Evolutionary conservation across 2,797 vertebrate genomes (phyloP).

Genomic region (Pseudopleuronectes americanus): DNA sequence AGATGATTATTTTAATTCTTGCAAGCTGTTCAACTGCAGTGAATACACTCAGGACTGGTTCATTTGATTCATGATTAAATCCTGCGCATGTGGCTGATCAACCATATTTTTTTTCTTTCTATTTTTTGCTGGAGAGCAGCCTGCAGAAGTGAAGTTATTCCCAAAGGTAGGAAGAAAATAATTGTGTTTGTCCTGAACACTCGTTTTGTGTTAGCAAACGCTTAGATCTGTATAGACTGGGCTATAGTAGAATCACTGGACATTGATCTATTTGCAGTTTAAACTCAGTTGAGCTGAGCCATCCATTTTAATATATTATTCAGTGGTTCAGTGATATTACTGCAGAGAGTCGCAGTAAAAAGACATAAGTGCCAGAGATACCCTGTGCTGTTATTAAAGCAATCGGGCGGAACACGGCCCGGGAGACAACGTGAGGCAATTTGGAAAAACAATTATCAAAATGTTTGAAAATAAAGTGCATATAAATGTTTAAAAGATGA

Average conservation of each 20-base stretch:
- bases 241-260: constrained; percentile 30
- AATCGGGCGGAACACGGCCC: neutral
- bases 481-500: neutral
- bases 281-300: constrained; percentile 48
- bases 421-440: neutral
- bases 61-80: constrained; percentile 73
- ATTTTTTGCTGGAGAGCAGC: constrained; percentile 45
- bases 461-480: neutral
- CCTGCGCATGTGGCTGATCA: constrained; percentile 61
- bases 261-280: constrained; percentile 63
- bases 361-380: constrained; percentile 11
- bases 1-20: constrained; percentile 61
- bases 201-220: constrained; percentile 56
- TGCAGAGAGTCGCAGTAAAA: constrained; percentile 33
- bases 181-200: constrained; percentile 63
- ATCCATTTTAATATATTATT: constrained; percentile 50
- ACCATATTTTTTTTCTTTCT: constrained; percentile 41
- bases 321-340: constrained; percentile 33
- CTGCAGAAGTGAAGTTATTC: constrained; percentile 61
- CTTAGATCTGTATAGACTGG: constrained; percentile 34
- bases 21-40: constrained; percentile 51
- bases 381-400: constrained; percentile 6
- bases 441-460: neutral
- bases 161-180: constrained; percentile 63
- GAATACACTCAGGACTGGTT: constrained; percentile 53